phyloP scores from a whole-genome alignment of 2,113 vertebrate species.

The Elephas maximus region DNA sequence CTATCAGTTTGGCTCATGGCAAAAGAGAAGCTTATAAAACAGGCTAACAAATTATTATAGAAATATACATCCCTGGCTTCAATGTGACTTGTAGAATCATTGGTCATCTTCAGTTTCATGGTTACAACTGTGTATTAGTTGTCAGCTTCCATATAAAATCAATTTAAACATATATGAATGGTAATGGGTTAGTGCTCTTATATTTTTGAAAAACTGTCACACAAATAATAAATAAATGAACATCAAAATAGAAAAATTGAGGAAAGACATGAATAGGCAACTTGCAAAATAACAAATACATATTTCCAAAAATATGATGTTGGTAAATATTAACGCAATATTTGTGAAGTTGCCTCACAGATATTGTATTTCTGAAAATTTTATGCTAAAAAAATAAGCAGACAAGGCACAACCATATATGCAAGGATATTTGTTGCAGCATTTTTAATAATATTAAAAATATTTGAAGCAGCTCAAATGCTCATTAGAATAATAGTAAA shows the following conservation, averaged over 20 bases:
- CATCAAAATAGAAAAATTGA: neutral
- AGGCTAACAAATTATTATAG: no score
- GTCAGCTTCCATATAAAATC: no score
- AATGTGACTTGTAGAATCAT: no score
- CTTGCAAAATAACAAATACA: neutral
- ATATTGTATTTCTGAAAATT: neutral
- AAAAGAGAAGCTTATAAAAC: no score
- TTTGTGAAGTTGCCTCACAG: neutral
- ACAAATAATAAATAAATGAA: neutral
- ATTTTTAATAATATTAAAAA: slow-evolving; percentile 1
- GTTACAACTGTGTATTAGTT: no score
- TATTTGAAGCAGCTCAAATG: neutral
- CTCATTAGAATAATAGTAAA: neutral
- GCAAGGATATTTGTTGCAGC: neutral
- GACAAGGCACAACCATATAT: neutral
- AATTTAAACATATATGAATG: no score
- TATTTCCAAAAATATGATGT: neutral
- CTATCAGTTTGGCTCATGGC: no score
- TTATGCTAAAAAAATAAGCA: slow-evolving; percentile 59
- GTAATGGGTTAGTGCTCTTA: no score
- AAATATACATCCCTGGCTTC: no score
- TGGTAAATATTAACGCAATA: neutral
- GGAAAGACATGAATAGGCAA: neutral
- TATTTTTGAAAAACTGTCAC: neutral
- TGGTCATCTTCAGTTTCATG: no score